phyloP scores from a whole-genome alignment of 2,888 invertebrate genomes.

The Morpho achilles region DNA sequence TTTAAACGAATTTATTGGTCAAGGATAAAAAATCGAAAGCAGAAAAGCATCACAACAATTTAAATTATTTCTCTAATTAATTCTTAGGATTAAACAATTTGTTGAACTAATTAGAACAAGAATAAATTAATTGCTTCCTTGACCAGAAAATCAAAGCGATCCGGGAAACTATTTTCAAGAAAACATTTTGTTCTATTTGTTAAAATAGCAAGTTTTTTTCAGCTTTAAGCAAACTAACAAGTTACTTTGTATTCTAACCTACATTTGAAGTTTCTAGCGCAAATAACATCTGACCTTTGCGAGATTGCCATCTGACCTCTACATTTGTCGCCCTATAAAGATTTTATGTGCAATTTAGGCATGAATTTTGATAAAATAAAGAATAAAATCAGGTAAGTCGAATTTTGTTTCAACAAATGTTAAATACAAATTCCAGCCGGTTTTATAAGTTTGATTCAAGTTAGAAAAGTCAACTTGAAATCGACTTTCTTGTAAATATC shows the following conservation, averaged over 20 bases:
- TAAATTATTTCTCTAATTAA: too few relatives aligned
- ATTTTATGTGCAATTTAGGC: slow-evolving; percentile 13
- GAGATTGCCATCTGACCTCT: slow-evolving; percentile 23
- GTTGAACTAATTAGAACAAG: not conserved
- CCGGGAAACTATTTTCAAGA: not conserved
- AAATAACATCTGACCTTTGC: slow-evolving; percentile 23
- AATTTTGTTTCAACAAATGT: too few relatives aligned
- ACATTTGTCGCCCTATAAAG: slow-evolving; percentile 14
- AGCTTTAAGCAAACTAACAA: slow-evolving; percentile 7
- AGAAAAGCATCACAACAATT: too few relatives aligned
- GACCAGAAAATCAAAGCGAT: not conserved
- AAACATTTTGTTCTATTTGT: slow-evolving; percentile 7
- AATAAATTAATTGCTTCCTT: not conserved
- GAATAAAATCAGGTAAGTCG: not conserved
- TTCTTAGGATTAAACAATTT: too few relatives aligned
- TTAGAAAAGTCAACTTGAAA: too few relatives aligned
- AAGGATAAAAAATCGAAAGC: too few relatives aligned
- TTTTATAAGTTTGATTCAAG: too few relatives aligned
- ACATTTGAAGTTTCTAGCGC: slow-evolving; percentile 23
- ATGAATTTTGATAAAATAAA: slow-evolving; percentile 7
- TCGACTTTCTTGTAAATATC: too few relatives aligned
- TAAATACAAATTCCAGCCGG: too few relatives aligned
- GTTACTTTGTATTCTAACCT: slow-evolving; percentile 25
- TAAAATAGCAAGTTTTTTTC: slow-evolving; percentile 6
- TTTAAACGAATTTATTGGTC: too few relatives aligned